Evolutionary conservation across 2,797 vertebrate species (phyloP), one percentile per base, ranked within the genome.

Genomic region (Gymnopithys bicolor): DNA sequence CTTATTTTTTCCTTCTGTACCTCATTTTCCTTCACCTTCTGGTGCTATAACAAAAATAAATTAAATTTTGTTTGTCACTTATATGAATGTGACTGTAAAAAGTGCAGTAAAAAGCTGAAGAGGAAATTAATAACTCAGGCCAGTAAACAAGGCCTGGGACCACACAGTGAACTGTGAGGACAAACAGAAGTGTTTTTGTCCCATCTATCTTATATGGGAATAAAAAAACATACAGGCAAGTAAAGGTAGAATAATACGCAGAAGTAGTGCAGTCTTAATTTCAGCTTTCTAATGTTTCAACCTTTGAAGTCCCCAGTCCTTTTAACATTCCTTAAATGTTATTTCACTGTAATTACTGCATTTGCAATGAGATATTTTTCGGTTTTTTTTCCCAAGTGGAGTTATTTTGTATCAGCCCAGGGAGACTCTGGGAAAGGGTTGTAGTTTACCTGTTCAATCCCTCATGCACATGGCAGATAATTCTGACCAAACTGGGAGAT

Each of bases 321-420:
- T 92, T 86, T 86, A 94, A 84, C 66, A 86, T 91, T 88, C 73
- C 79, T 93, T 94, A 73, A 92, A 85, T 58, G 80, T 71, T 69
- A 76, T 88, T 91, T 93, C 87, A 81, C 51, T 85, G 56, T 89
- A 89, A 87, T 87, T 85, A 68, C 79, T 62, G 55, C 66, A 37
- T 76, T 79, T 90, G 68, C 52, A 82, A 63, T 27, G 32, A 69
- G 63, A 81, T 23, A 85, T 71, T 85, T 53, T 48, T 32, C 4
- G 71, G 33, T 33, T 24, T 71, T 15, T 60, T 86, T 85, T 71
- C 49, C 79, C 49, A 52, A 59, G 68, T 23, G 59, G 79, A 62
- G 28, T 30, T 84, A 52, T 43, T 89, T 24, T 2, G 25, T 66
- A 43, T 43, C 48, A 75, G 73, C 23, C 45, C 79, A 14, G 41